Base-by-base conservation (phyloP, 2,888 invertebrate genomes). In the Branchinecta sandiegonensis region DNA sequence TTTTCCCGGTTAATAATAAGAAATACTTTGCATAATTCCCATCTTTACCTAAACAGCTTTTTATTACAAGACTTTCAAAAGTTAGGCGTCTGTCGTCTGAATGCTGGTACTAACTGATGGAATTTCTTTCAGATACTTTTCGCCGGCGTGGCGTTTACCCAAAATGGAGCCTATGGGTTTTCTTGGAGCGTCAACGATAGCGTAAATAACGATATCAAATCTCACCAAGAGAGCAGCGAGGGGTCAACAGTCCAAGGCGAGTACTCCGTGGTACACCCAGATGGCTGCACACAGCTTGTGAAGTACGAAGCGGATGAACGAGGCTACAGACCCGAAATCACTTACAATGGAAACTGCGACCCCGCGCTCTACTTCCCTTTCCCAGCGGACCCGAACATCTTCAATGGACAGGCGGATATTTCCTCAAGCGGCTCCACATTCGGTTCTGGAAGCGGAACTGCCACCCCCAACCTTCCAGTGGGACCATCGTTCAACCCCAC, bases 211-310 rank as follows among this genome's bases (percentile, higher is more conserved):
- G 63, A 56, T 23, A 56, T 56, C n/a, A 56, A 56, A 56, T 56
- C 63, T 17, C 63, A 56, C 12, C 14, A 56, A 23, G 63, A 56
- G 23, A 56, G 8, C 10, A 23, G 11, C 63, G 63, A 56, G n/a
- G 63, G 63, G n/a, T n/a, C n/a, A 17, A 56, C 63, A 56, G 63
- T 56, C 9, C 63, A 9, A 17, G 63, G 63, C 14, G 10, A 17
- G 63, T 56, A 56, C 23, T 17, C 63, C 11, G 63, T 56, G 2
- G n/a, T 56, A 10, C 63, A 56, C 23, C 63, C 63, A 10, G 63
- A 56, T 56, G 63, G 63, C 9, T 56, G 63, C 63, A 23, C n/a
- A 56, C 63, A 56, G 23, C 63, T 17, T 17, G 63, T 56, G n/a
- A 56, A 56, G 11, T 56, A 56, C 10, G 14, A 10, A 2, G 63